Evolutionary conservation across 2,888 invertebrate species (phyloP).

Genomic region (Drosophila picticornis): DNA sequence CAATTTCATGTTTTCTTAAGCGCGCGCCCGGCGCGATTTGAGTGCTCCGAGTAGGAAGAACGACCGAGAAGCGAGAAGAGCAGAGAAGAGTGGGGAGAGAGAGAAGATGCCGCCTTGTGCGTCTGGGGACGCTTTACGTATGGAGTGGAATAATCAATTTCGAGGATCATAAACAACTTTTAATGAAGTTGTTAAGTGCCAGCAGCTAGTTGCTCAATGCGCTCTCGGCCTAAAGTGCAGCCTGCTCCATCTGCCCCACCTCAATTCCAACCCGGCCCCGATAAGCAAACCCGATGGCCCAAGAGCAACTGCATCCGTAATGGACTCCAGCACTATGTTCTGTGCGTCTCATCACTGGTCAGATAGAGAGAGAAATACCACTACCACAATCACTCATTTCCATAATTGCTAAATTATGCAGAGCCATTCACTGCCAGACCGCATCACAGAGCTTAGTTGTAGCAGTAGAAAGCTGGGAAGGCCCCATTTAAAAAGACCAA

Average conservation of each 20-base stretch:
- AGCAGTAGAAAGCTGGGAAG: constrained; percentile 29
- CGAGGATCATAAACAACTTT: constrained; percentile 85
- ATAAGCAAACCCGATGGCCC: constrained; percentile 44
- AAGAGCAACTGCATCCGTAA: constrained; percentile 64
- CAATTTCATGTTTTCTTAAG: constrained; percentile 82
- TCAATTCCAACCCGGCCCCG: constrained; percentile 21
- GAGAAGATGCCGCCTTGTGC: constrained; percentile 17
- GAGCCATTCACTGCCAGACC: constrained; percentile 41
- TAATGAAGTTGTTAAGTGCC: constrained; percentile 84
- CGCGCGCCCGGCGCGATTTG: constrained; percentile 78
- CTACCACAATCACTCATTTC: constrained; percentile 65
- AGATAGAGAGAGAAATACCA: constrained; percentile 20
- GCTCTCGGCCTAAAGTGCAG: constrained; percentile 65
- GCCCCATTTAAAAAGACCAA: constrained; percentile 43
- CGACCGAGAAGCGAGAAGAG: constrained; percentile 9
- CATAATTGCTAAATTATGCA: constrained; percentile 80
- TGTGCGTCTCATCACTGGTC: constrained; percentile 36
- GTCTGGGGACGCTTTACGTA: constrained; percentile 68
- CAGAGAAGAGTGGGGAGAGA: not conserved
- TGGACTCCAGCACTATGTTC: constrained; percentile 47
- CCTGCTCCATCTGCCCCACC: not conserved
- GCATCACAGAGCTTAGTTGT: constrained; percentile 28
- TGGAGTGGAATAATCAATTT: constrained; percentile 84
- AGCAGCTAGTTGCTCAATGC: constrained; percentile 74
- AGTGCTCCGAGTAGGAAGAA: constrained; percentile 51